A percentile compares a stretch with the other conserved stretches of the same genome.
Evolutionary conservation across 2,113 vertebrate genomes (phyloP).

Genomic region (Canis aureus): DNA sequence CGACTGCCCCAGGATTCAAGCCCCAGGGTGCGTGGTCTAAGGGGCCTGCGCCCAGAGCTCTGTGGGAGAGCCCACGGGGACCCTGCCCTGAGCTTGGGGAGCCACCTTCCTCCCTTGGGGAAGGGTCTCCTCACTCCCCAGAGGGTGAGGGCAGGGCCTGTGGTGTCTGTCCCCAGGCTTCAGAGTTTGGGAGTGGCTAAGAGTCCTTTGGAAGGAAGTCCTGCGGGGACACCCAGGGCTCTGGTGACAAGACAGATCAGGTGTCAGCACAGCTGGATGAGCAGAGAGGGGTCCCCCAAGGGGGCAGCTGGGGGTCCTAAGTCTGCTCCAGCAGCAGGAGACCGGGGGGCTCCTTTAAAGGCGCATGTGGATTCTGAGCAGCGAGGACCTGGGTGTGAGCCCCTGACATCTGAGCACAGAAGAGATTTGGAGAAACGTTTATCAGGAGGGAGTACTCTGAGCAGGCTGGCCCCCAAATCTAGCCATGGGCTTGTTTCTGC

Average conservation of each 20-base stretch:
- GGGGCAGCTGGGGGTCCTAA: neutral
- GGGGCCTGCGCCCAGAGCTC: neutral
- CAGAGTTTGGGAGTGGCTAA: neutral
- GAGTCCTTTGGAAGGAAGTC: neutral
- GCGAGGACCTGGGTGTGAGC: neutral
- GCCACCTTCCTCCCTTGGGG: neutral
- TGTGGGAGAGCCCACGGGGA: neutral
- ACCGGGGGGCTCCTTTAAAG: neutral
- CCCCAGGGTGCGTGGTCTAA: neutral
- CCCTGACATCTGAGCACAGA: neutral
- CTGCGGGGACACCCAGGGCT: neutral
- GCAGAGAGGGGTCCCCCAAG: neutral
- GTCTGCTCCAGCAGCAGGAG: neutral
- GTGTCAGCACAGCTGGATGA: neutral
- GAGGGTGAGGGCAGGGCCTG: neutral
- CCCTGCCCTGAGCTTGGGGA: neutral
- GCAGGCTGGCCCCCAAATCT: neutral
- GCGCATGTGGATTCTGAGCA: neutral
- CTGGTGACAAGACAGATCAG: neutral
- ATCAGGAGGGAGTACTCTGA: neutral
- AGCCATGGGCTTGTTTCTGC: neutral
- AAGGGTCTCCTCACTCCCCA: neutral
- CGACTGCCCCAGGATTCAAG: neutral
- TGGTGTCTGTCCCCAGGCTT: neutral
- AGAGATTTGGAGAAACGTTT: neutral